Base-by-base conservation (phyloP, 1,140 invertebrate species). In the Panulirus ornatus region DNA sequence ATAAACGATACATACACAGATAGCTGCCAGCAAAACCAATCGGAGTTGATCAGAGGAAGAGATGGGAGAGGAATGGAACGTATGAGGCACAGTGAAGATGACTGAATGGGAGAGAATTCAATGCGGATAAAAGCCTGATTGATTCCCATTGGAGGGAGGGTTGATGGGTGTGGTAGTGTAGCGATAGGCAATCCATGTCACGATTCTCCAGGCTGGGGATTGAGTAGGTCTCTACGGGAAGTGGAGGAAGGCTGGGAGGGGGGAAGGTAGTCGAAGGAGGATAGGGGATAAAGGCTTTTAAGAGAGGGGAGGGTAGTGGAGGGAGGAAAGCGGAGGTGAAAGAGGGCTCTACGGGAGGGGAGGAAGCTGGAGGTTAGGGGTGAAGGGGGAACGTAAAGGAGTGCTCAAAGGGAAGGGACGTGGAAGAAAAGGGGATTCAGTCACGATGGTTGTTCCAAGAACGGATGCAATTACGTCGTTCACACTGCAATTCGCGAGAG, bases 81-180 rank as follows among this genome's bases (percentile, higher is more conserved):
- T 16, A 19, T 22, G n/a, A 19, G 16, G 51, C 16, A 14, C 11
- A 19, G n/a, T 58, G 51, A 5, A 58, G 5, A 47, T 47, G 44
- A 19, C 3, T 14, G 16, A 3, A 1, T 14, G 51, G 16, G 16
- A 3, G 51, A 22, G 51, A 22, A 58, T 58, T 58, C 51, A 58
- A 58, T 58, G n/a, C 51, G 51, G 51, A 58, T 58, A 58, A 58
- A 58, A 58, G 51, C 51, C 51, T 58, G 51, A 58, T 58, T 58
- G 51, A 58, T 58, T 58, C 51, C 51, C 51, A 58, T 58, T 58
- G 51, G 51, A 16, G 11, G n/a, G n/a, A 22, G 16, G 16, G 3
- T 58, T 58, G 3, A 58, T 58, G 16, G 51, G 16, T 16, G 44
- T 47, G 51, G 51, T 58, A 19, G 51, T 8, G 51, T 16, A 22